Evolutionary conservation across 2,113 vertebrate genomes (phyloP), one percentile per base, ranked within the genome.

Genomic region (Nycticryphes semicollaris): DNA sequence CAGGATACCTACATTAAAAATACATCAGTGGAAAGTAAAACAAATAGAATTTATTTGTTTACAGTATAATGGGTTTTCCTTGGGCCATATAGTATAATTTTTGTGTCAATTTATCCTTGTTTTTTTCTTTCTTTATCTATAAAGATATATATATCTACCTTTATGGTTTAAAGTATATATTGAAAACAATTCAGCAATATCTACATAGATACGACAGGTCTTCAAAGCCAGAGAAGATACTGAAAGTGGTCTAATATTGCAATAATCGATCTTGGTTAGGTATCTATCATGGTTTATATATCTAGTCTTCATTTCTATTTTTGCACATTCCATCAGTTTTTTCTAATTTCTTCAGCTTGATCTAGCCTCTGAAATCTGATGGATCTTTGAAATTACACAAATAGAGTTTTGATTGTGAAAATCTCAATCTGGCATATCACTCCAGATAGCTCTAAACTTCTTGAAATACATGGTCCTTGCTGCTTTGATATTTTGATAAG

Each of bases 1-100:
- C 30, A 66, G 57, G 28, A 74, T 35, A 87, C 21, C 41, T 83
- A 37, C 69, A 94, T 92, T 92, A 93, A 94, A 93, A 95, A 90
- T 67, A 63, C 22, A 80, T 77, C 53, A 92, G 37, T 35, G 14
- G 47, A 91, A 95, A 91, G 35, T 41, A 92, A 95, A 95, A 82
- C 12, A 89, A 94, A 84, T 33, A 1, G 28, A 90, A 94, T 79
- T 82, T 31, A 87, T 93, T 89, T 89, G 37, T 33, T 96, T 96
- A 59, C 45, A 89, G 25, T 50, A 35, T 73, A 92, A 81, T 90
- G 47, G 8, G 43, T 90, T 89, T 79, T 20, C 19, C 22, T 90
- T 86, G 27, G 41, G 41, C 33, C 24, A 31, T 53, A 73, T 11
- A 73, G 27, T 72, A 62, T 64, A 67, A n/a, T 88, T 90, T 84